Base-by-base conservation (phyloP, 2,113 vertebrate species). In the Nothoprocta perdicaria region DNA sequence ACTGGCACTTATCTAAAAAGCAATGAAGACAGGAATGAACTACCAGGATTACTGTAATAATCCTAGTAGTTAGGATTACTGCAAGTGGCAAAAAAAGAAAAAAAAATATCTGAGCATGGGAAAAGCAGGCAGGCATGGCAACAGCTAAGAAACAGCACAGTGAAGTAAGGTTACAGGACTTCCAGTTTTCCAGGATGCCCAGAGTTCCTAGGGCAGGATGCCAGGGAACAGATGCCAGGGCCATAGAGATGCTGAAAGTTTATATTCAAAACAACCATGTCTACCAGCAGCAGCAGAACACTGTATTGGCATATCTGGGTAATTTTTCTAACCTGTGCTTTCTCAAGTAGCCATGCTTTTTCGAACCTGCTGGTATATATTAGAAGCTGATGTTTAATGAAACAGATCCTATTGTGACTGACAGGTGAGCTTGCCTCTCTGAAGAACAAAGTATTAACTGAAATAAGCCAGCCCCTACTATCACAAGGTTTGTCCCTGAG, bases 321-420 rank as follows among this genome's bases (percentile, higher is more conserved):
- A 29, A 58, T 66, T 93, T 89, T 93, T 89, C 55, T 88, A 65
- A 87, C 72, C 89, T 78, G 80, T 52, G 63, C 74, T 89, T 89
- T 83, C 60, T 55, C 57, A 69, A 79, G 53, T 14, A 91, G 53
- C 5, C 22, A 31, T 78, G 52, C 12, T 76, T 93, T 94, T 81
- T 79, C 66, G 74, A 78, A 55, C 55, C 68, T 89, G 24, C 35
- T 83, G 52, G 16, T 72, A 26, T 58, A 23, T 18, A 33, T 57
- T 68, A 27, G 67, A 81, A 91, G 29, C 43, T 72, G 48, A 19
- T 66, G 62, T 45, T 62, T 66, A 92, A 53, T 58, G 88, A 94
- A 76, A 80, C 61, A 90, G 80, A 88, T 58, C 61, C 13, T 84
- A 57, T 43, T n/a, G 48, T 8, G 78, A 61, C 52, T 0, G 2